Base-by-base conservation (phyloP, 1,140 invertebrate species). In the Charaxes varanes region DNA sequence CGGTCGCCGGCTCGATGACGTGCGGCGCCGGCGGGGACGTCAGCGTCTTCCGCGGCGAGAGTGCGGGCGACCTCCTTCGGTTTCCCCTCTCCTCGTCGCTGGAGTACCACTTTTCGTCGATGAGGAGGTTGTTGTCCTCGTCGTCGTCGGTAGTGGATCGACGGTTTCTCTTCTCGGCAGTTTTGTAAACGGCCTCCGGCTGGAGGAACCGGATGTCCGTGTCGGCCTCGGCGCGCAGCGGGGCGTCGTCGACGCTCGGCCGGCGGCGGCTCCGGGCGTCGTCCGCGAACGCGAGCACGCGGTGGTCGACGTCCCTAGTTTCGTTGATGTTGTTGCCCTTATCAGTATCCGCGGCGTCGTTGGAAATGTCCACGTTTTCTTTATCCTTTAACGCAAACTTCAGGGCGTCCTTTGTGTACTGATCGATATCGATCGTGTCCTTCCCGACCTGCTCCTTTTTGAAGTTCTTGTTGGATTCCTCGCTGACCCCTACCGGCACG, bases 71-170 rank as follows among this genome's bases (percentile, higher is more conserved):
- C 41, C 71, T 84, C 28, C 58, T 76, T 68, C 73, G 85, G 3
- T 13, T 59, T 11, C 65, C 64, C 28, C 79, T 83, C 50, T 92
- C 90, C 45, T 92, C 90, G 32, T 93, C 91, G 53, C 91, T 91
- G 0, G 91, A 92, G 63, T 93, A 93, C 91, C 92, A 93, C 61
- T 92, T 89, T 41, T 92, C 90, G 43, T 90, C 86, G 32, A 86
- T 84, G 47, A 86, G 76, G 17, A 87, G 78, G 48, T 85, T 85
- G 34, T 86, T 86, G 19, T 86, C 71, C 23, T 87, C 84, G 34
- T 81, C 77, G 12, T 86, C 86, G 16, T 86, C 86, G 14, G 87
- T 87, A 21, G 84, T 85, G 17, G 79, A 79, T 2, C 79, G 71
- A 15, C 82, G 70, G 46, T 80, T 56, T 51, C 68, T 66, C 48